Evolutionary conservation across 2,888 invertebrate genomes (phyloP).

Genomic region (Adineta ricciae): DNA sequence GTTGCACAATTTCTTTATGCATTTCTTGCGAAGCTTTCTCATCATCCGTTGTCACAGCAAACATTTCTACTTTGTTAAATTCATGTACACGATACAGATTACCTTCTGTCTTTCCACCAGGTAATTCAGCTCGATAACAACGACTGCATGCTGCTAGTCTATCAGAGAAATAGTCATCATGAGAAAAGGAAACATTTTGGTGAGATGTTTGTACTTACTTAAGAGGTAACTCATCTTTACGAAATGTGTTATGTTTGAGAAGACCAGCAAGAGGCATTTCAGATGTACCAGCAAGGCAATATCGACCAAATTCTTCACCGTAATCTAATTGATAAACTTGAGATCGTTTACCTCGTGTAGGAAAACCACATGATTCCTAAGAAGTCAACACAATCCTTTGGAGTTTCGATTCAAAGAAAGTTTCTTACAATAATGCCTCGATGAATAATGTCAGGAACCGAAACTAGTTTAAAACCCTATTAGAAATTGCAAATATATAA

Average conservation of each 20-base stretch:
- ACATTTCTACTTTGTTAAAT: constrained; percentile 94
- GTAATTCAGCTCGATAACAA: constrained; percentile 82
- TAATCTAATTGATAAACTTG: constrained; percentile 33
- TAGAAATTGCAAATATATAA: background rate
- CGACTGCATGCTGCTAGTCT: constrained; percentile 68
- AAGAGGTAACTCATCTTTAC: constrained; percentile 59
- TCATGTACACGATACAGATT: constrained; percentile 80
- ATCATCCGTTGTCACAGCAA: constrained; percentile 61
- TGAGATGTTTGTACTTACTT: constrained; percentile 49
- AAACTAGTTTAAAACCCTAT: constrained; percentile 28
- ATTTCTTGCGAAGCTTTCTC: constrained; percentile 62
- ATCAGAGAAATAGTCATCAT: constrained; percentile 18
- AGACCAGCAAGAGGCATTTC: constrained; percentile 78
- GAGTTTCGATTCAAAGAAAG: background rate
- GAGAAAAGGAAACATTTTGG: too few relatives aligned
- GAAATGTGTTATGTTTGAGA: constrained; percentile 42
- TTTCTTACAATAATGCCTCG: constrained; percentile 30
- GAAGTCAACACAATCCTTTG: background rate
- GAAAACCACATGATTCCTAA: constrained; percentile 33
- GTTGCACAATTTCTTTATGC: constrained; percentile 63
- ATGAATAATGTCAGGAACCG: constrained; percentile 32
- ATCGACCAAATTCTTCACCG: constrained; percentile 32
- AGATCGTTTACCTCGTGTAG: constrained; percentile 28
- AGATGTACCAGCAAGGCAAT: constrained; percentile 79
- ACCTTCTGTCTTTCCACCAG: constrained; percentile 54